Conservation (phyloP, 2,888 invertebrate species). For the Scotopteryx bipunctaria region DNA sequence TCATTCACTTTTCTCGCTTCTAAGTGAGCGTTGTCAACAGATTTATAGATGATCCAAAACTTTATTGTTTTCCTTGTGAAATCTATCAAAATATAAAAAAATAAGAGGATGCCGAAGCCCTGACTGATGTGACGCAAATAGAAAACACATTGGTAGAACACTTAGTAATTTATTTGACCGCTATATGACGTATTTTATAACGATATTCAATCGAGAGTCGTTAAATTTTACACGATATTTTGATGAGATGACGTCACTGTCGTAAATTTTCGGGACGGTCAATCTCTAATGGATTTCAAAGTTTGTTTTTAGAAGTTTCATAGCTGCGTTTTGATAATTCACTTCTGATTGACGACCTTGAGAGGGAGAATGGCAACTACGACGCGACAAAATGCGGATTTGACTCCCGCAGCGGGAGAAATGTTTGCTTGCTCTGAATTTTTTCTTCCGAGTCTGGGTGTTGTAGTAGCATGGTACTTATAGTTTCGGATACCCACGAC, state of each 20-base stretch:
- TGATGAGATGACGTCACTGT: slow-evolving; percentile 38
- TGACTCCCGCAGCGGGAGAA: too few relatives aligned
- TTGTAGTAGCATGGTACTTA: too few relatives aligned
- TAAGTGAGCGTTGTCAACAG: slow-evolving; percentile 40
- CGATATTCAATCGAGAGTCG: slow-evolving; percentile 38
- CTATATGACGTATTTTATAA: slow-evolving; percentile 43
- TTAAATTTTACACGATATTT: slow-evolving; percentile 42
- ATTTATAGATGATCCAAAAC: slow-evolving; percentile 37
- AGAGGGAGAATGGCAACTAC: too few relatives aligned
- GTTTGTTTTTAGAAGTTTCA: slow-evolving; percentile 10
- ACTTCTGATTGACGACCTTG: too few relatives aligned
- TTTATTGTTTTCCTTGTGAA: slow-evolving; percentile 32
- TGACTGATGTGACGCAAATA: slow-evolving; percentile 34
- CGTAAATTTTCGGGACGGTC: slow-evolving; percentile 31
- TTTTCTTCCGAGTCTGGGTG: too few relatives aligned
- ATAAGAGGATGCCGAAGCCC: slow-evolving; percentile 20
- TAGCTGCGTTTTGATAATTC: neutral
- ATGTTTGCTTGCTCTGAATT: too few relatives aligned
- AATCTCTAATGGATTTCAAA: slow-evolving; percentile 20
- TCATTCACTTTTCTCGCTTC: neutral
- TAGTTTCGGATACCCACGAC: too few relatives aligned
- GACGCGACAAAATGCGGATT: too few relatives aligned
- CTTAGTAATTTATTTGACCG: slow-evolving; percentile 47
- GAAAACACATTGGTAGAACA: slow-evolving; percentile 37
- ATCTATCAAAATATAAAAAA: slow-evolving; percentile 33